Evolutionary conservation across 2,113 vertebrate genomes (phyloP), one percentile per base, ranked within the genome.

Genomic region (Chloroceryle aenea): DNA sequence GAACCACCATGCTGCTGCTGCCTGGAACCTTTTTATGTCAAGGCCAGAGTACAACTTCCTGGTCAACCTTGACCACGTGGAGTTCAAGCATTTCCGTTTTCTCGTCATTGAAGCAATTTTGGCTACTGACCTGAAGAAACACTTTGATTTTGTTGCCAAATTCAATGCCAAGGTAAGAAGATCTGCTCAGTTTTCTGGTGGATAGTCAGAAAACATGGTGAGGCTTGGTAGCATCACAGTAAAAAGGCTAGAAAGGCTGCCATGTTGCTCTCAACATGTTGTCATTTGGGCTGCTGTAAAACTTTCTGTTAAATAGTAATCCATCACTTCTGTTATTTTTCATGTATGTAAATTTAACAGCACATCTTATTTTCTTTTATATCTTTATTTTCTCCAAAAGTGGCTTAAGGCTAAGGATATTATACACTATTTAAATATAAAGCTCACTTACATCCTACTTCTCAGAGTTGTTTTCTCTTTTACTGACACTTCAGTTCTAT

Each of bases 71-170:
- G 98, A 99, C 94, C 99, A 99, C 0, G 98, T 99, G 96, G 99
- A 99, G 95, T 99, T 99, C 97, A 99, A 99, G 90, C 99, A 99
- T 83, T 99, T 99, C 94, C 99, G 99, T 55, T 99, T 99, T 97
- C 98, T 99, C 42, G 99, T 99, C 92, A 99, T 99, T 12, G 99
- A 99, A 97, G 99, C 99, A 62, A 99, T 99, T 87, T 98, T 99
- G 90, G 99, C 99, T 90, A 99, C 99, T 5, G 99, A 99, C 95
- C 98, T 99, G 71, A 99, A 99, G 98, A 99, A 99, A 96, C 99
- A 99, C 97, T 99, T 99, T 62, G 99, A 99, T 97, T 99, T 99
- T 19, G 98, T 99, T 22, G 99, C 99, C 50, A 99, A 98, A 94
- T 99, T 99, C 96, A 99, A 99, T 21, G 98, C 99, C 91, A 99